A percentile compares a stretch with the other conserved stretches of the same genome.
phyloP scores from a whole-genome alignment of 1,140 invertebrate genomes.

The Drosophila sturtevanti region DNA sequence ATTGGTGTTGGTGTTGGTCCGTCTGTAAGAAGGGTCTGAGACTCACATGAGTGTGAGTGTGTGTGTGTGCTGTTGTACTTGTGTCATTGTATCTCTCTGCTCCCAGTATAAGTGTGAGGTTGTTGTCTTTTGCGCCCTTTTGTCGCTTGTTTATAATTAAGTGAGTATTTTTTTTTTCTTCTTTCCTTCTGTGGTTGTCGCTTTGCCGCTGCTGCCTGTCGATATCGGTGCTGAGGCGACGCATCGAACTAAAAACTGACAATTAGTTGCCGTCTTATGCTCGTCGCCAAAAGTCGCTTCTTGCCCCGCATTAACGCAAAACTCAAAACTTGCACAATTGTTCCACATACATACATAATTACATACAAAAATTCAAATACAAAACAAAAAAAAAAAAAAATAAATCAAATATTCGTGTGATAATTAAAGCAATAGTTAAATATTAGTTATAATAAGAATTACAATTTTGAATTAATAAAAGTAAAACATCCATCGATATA shows the following conservation, averaged over 20 bases:
- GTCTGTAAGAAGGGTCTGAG: slow-evolving; percentile 48
- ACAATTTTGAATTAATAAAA: background rate
- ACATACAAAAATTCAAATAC: background rate
- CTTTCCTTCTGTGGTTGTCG: slow-evolving; percentile 70
- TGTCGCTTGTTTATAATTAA: slow-evolving; percentile 81
- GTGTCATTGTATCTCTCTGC: slow-evolving; percentile 61
- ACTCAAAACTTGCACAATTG: slow-evolving; percentile 52
- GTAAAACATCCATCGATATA: background rate
- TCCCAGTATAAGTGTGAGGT: slow-evolving; percentile 45
- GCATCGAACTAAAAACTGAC: slow-evolving; percentile 67
- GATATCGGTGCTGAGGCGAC: slow-evolving; percentile 67
- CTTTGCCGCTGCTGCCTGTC: slow-evolving; percentile 60
- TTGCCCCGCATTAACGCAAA: slow-evolving; percentile 40
- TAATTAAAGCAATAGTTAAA: background rate
- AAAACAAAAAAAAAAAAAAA: slow-evolving; percentile 2
- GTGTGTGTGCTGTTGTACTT: slow-evolving; percentile 44
- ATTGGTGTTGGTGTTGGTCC: background rate
- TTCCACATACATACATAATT: background rate
- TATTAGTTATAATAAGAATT: background rate
- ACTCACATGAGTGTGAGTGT: slow-evolving; percentile 50
- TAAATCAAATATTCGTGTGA: slow-evolving; percentile 18
- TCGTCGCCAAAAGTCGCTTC: slow-evolving; percentile 80
- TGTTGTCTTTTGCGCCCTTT: slow-evolving; percentile 80
- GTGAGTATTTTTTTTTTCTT: slow-evolving; percentile 66
- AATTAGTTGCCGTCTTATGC: slow-evolving; percentile 82